These are phyloP conservation scores for Pseudomugil gertrudae DNA, from an alignment of 2,797 vertebrate genomes.

Conservation along the genomic window DNA sequence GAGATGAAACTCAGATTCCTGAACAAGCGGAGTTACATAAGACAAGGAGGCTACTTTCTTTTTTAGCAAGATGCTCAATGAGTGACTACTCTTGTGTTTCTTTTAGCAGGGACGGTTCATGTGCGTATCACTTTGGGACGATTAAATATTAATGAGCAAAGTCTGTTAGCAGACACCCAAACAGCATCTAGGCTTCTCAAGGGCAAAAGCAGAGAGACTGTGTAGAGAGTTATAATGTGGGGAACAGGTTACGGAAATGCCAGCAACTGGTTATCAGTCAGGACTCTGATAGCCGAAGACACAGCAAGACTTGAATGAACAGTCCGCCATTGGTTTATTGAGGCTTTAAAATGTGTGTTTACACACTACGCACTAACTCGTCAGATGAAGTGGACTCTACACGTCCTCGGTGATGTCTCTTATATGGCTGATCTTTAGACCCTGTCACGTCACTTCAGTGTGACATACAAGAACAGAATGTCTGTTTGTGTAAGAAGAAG, in stretches of 20 bases:
- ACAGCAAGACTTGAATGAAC: slow-evolving; percentile 10
- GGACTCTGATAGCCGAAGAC: slow-evolving; percentile 2
- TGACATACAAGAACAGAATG: slow-evolving; percentile 36
- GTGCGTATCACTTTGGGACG: slow-evolving; percentile 38
- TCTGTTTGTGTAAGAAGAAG: neutral
- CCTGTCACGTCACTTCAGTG: slow-evolving; percentile 6
- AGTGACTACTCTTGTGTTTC: slow-evolving; percentile 57
- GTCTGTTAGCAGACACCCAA: slow-evolving; percentile 72
- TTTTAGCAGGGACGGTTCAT: slow-evolving; percentile 57
- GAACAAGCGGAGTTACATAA: slow-evolving; percentile 52
- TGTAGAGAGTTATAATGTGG: slow-evolving; percentile 6
- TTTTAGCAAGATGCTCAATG: slow-evolving; percentile 7
- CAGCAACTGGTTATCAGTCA: slow-evolving; percentile 6
- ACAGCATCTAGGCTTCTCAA: slow-evolving; percentile 53
- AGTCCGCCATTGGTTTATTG: neutral
- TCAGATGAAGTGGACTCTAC: slow-evolving; percentile 64
- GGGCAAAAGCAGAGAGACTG: slow-evolving; percentile 35
- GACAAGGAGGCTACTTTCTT: slow-evolving; percentile 26
- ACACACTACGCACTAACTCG: slow-evolving; percentile 17
- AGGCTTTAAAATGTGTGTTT: slow-evolving; percentile 33
- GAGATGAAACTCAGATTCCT: slow-evolving; percentile 29
- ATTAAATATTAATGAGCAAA: slow-evolving; percentile 77
- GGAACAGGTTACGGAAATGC: neutral
- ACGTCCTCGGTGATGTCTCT: slow-evolving; percentile 42
- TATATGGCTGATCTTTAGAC: slow-evolving; percentile 56